Base-by-base conservation (phyloP, 2,888 invertebrate species). In the Eristalis arbustorum region DNA sequence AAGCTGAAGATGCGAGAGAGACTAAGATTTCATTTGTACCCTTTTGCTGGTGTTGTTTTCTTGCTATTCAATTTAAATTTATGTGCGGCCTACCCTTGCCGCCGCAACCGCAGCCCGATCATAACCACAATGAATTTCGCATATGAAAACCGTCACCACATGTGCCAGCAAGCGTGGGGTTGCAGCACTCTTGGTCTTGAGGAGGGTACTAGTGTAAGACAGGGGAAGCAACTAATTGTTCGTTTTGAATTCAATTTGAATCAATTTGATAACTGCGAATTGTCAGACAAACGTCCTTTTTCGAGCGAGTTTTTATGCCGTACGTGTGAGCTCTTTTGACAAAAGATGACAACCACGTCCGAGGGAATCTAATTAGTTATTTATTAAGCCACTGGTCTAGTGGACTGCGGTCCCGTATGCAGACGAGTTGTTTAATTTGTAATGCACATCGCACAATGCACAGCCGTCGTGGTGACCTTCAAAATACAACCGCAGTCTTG, bases 51-150 rank as follows among this genome's bases (percentile, higher is more conserved):
- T 56, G 76, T 57, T 62, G 62, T 77, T 69, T n/a, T 40, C 68
- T 56, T 56, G 6, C 25, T 37, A 69, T 77, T 69, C 56, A 69
- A 77, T 61, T 84, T 71, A 40, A 78, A 66, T 66, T 74, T 59
- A 56, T 73, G 67, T 31, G 49, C 2, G 77, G 77, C 76, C 56
- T 62, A 72, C 71, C 42, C 71, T 57, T 62, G n/a, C 49, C 63
- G 66, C 83, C 83, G 28, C 83, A 84, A 74, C 40, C 64, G 66
- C 59, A n/a, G n/a, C 67, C 78, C 74, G 74, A 34, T 67, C 72
- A 72, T 62, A 79, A 73, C 67, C 73, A 69, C 69, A 84, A 84
- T 84, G 61, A 78, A 69, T 71, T 78, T 74, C 40, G 69, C 78
- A 78, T 74, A 78, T 78, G 28, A 64, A 73, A 77, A 42, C 76